Evolutionary conservation across 2,888 invertebrate genomes (phyloP), one percentile per base, ranked within the genome.

Genomic region (Conchocele bisecta): DNA sequence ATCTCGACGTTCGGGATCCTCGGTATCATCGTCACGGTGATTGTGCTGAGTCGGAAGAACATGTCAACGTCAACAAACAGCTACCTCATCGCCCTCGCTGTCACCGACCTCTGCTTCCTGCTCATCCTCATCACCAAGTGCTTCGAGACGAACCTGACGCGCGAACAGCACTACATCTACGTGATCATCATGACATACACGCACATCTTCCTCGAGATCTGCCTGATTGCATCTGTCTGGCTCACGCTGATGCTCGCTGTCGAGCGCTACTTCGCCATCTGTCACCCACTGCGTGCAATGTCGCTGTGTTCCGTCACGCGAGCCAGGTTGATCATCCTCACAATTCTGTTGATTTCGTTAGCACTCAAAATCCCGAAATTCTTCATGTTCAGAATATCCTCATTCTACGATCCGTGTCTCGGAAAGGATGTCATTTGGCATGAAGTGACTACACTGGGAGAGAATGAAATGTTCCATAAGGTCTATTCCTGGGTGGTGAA

Each of bases 51-150:
- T 51, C 77, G 86, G 4, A 90, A 90, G 69, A 87, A 86, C 46
- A 90, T 90, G 90, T 85, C 84, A 53, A 90, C 89, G 9, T 89
- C 89, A 4, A 90, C 90, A 4, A 90, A 90, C 80, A 86, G 86
- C 59, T 89, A 90, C 70, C 79, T 90, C 28, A 88, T 83, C 20
- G 87, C 87, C 1, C 64, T 90, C 20, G 86, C 90, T 1, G 79
- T 86, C 11, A 84, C 89, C 1, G 90, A 90, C 73, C 71, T 90
- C 17, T 64, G 86, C 9, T 89, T 88, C 59, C 80, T 90, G 4
- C 33, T 87, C 1, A 70, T 89, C 3, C 61, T 89, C 48, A 79
- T 85, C 5, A 65, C 70, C 9, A 75, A 61, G 51, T 71, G 64
- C 17, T 37, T 83, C n/a, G 79, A 75, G 39, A 65, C 67, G 9